Evolutionary conservation across 2,113 vertebrate species (phyloP).

Genomic region (Anolis carolinensis): DNA sequence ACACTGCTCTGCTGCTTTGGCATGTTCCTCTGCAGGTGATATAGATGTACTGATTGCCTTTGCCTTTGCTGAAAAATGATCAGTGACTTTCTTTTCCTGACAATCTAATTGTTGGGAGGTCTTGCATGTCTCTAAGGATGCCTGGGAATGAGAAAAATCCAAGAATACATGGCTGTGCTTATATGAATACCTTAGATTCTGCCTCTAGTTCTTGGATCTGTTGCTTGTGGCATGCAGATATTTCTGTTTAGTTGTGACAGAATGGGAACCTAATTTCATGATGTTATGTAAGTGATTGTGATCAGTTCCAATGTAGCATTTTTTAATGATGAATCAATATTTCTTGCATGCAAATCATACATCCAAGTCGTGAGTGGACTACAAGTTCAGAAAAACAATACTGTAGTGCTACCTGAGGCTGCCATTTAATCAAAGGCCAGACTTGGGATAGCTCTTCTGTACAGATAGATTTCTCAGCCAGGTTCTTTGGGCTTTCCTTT

Average conservation of each 20-base stretch:
- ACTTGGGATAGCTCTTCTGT: no score
- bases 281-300: background rate
- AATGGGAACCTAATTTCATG: background rate
- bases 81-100: background rate
- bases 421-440: no score
- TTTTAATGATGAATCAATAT: no score
- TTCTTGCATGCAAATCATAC: no score
- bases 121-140: background rate
- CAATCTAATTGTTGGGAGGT: background rate
- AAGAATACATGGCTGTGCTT: background rate
- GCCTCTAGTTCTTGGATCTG: background rate
- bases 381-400: no score
- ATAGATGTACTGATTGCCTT: background rate
- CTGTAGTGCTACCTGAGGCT: no score
- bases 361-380: no score
- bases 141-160: background rate
- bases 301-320: no score
- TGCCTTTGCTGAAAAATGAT: background rate
- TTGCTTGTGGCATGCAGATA: background rate
- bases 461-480: background rate
- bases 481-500: background rate
- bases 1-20: background rate
- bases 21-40: background rate
- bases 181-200: background rate
- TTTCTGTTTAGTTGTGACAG: background rate